Base-by-base conservation (phyloP, 2,888 invertebrate species). In the Drosophila robusta region DNA sequence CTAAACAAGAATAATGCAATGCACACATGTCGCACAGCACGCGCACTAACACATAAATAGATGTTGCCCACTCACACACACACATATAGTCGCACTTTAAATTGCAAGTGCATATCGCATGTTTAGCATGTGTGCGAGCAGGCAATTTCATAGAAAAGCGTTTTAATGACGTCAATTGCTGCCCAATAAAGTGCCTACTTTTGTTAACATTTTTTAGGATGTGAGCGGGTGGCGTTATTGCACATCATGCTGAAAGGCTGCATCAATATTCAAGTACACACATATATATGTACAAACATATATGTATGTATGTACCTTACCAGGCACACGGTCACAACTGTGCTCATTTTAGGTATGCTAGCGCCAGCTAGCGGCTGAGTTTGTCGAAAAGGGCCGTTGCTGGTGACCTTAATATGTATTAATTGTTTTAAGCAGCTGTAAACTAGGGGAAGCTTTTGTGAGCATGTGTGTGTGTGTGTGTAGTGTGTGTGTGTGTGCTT, bases 361-460 rank as follows among this genome's bases (percentile, higher is more conserved):
- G 78, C 75, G 75, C 74, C 74, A 78, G 34, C 75, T 75, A 67
- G 42, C 67, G 75, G 54, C 41, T 39, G 45, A 65, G 44, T 61
- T 77, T 72, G 38, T 4, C 57, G 61, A 41, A 74, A 81, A 67
- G 75, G 82, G 70, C 46, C n/a, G 54, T n/a, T 24, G 57, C 52
- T 52, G 75, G 62, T 78, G 81, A 81, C 81, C 81, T 81, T 81
- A 81, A 81, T 81, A 83, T 81, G 77, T 80, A 81, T 86, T 81
- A 86, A 81, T 81, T 81, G 80, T 63, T 78, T 64, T 62, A 68
- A 76, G 78, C 78, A 78, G 73, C 78, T 75, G 78, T 56, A 66
- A 74, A 55, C 62, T 72, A 72, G 74, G 78, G 60, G 69, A 73
- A 75, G 75, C 75, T 75, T 78, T 75, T 62, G n/a, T 47, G 7